A percentile compares a stretch with the other conserved stretches of the same genome.
These are phyloP conservation scores for Cremastinae sp. DNA, from an alignment of 2,888 invertebrate species.

Conservation along the genomic window DNA sequence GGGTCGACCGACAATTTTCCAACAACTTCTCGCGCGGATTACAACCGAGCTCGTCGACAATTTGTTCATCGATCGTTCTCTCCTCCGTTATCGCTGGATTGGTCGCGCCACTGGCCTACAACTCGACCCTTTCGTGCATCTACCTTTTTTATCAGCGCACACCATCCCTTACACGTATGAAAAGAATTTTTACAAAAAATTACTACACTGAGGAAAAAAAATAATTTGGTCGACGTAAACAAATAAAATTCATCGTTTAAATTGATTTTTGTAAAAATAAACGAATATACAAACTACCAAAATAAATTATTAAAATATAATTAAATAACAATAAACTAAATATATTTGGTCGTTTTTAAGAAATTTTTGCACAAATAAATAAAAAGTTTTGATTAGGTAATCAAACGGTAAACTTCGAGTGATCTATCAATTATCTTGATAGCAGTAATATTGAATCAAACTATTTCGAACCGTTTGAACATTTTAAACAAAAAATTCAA, in stretches of 20 bases:
- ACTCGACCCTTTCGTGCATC: constrained; percentile 10
- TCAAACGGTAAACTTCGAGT: too few species aligned
- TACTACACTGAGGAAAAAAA: constrained; percentile 1
- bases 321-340: too few species aligned
- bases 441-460: too few species aligned
- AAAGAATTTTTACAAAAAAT: not conserved
- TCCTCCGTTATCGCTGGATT: constrained; percentile 59
- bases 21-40: constrained; percentile 35
- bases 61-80: constrained; percentile 65
- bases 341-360: too few species aligned
- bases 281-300: too few species aligned
- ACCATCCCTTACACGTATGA: not conserved
- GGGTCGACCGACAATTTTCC: constrained; percentile 42
- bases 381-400: too few species aligned
- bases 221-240: not conserved
- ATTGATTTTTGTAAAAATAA: too few species aligned
- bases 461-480: too few species aligned
- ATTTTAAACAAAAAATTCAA: too few species aligned
- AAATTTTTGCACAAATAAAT: too few species aligned
- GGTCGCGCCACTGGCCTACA: constrained; percentile 39
- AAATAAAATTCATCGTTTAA: constrained; percentile 25
- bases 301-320: too few species aligned
- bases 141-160: not conserved
- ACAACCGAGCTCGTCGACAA: constrained; percentile 28
- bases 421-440: too few species aligned